These are phyloP conservation scores for Phrixothrix hirtus DNA, from an alignment of 2,888 invertebrate species.

Conservation along the genomic window DNA sequence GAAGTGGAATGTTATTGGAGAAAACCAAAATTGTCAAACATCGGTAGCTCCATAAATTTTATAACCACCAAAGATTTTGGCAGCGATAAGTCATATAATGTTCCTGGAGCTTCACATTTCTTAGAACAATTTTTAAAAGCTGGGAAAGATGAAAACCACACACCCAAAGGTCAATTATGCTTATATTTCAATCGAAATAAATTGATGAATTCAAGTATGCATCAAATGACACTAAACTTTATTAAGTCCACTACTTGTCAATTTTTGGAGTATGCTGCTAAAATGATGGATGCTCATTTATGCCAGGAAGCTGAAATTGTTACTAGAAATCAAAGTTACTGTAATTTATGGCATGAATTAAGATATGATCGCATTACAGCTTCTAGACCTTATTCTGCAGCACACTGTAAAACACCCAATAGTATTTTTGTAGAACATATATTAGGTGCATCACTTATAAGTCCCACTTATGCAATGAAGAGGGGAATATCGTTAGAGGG, in stretches of 20 bases:
- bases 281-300: not conserved
- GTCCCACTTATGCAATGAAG: not conserved
- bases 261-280: too few species aligned
- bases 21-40: not conserved
- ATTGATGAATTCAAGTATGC: not conserved
- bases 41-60: not conserved
- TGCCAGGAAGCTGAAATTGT: not conserved
- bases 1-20: constrained; percentile 4
- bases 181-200: not conserved
- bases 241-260: not conserved
- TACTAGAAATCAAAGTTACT: not conserved
- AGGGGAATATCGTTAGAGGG: constrained; percentile 2
- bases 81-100: not conserved
- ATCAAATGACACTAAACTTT: too few species aligned
- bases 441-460: not conserved
- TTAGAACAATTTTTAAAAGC: not conserved
- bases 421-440: not conserved
- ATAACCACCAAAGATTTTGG: constrained; percentile 1
- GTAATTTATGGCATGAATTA: constrained; percentile 2
- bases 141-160: not conserved
- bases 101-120: not conserved
- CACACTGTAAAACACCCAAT: not conserved
- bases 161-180: not conserved
- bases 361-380: constrained; percentile 6
- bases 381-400: constrained; percentile 1